Percentiles rank a stretch among this genome's conserved stretches.
Conservation (phyloP, 2,113 vertebrate species). For the human (Homo sapiens) region GRCh38 chr3:77131001-77131500, state of each 20-base stretch:
- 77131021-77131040: neutral
- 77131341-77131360: neutral
- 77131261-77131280: neutral
- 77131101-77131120: neutral
- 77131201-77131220: neutral
- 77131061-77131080: neutral
- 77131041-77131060: neutral
- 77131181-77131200: neutral
- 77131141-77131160: neutral
- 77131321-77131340: neutral
- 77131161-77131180: neutral
- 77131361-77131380: neutral
- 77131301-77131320: neutral
- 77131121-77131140: neutral
- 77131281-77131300: neutral
- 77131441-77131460: neutral
- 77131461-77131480: neutral
- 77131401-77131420: neutral
- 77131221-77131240: neutral
- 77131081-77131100: neutral
- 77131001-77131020: neutral
- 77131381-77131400: neutral
- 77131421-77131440: neutral
- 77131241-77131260: neutral
- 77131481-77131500: neutral